Evolutionary conservation across 2,888 invertebrate genomes (phyloP).

Genomic region (Drosophila ezoana): DNA sequence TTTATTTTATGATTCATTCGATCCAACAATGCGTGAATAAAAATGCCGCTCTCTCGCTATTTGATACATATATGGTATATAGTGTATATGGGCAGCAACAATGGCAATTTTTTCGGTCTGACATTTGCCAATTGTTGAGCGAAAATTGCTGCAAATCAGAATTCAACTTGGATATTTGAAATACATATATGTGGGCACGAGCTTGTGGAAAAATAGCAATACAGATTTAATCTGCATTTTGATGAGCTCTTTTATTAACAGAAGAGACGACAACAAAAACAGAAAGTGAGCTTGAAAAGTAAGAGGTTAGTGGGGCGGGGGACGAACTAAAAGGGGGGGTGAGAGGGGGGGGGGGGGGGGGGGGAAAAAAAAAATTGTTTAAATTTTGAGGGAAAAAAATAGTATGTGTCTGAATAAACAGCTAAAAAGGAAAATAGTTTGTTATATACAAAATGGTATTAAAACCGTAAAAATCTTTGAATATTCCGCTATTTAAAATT

Average conservation of each 20-base stretch:
- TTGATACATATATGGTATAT: conserved; percentile 31
- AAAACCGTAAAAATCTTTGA: not conserved
- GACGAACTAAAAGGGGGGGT: too few species aligned
- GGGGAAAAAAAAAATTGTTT: too few species aligned
- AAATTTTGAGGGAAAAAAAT: too few species aligned
- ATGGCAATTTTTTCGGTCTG: conserved; percentile 23
- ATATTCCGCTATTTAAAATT: too few species aligned
- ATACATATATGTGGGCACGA: conserved; percentile 14
- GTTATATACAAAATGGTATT: too few species aligned
- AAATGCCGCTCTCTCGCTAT: conserved; percentile 56
- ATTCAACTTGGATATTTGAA: conserved; percentile 38
- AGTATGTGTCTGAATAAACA: not conserved
- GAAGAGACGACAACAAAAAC: not conserved
- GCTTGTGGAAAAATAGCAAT: conserved; percentile 19
- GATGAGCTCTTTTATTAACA: conserved; percentile 30
- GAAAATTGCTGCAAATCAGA: conserved; percentile 40
- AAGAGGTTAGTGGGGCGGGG: too few species aligned
- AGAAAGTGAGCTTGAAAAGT: not conserved
- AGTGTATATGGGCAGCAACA: conserved; percentile 1
- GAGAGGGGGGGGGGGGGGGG: too few species aligned
- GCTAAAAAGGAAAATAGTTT: not conserved
- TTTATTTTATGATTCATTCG: conserved; percentile 51
- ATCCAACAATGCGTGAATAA: conserved; percentile 52
- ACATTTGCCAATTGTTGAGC: conserved; percentile 57
- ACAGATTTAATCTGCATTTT: conserved; percentile 65